These are phyloP conservation scores for Iphiclides podalirius DNA, from an alignment of 2,888 invertebrate genomes.

Conservation along the genomic window DNA sequence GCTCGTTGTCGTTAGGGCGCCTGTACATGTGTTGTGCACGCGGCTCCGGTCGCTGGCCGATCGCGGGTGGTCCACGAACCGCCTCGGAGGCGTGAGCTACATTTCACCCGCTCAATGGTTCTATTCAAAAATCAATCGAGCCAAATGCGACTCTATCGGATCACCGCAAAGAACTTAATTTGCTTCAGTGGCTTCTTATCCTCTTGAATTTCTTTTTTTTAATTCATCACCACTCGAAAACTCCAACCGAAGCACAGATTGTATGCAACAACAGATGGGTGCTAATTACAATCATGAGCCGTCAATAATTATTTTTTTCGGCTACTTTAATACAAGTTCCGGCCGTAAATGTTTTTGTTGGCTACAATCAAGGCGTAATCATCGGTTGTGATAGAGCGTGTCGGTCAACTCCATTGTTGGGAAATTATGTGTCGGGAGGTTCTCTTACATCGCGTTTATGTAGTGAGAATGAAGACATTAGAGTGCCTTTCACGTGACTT, in stretches of 20 bases:
- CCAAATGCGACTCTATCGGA: constrained; percentile 38
- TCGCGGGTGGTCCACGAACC: constrained; percentile 69
- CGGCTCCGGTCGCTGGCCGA: constrained; percentile 56
- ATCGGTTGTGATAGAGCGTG: constrained; percentile 70
- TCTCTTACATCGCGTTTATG: constrained; percentile 46
- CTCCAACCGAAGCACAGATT: constrained; percentile 60
- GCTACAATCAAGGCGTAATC: constrained; percentile 75
- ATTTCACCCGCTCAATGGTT: constrained; percentile 56
- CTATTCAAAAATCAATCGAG: constrained; percentile 36
- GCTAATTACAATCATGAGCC: constrained; percentile 77
- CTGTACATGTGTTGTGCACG: constrained; percentile 37
- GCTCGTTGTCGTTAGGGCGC: constrained; percentile 7
- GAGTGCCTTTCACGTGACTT: background rate
- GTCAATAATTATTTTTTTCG: constrained; percentile 76
- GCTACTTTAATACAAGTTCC: constrained; percentile 71
- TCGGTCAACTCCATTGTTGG: constrained; percentile 54
- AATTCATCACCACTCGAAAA: constrained; percentile 45
- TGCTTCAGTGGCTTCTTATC: constrained; percentile 28
- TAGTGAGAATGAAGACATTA: constrained; percentile 66
- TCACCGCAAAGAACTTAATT: constrained; percentile 41
- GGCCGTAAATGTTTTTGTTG: constrained; percentile 75
- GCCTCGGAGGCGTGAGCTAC: constrained; percentile 67
- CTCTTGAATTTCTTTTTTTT: constrained; percentile 11
- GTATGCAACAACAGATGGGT: constrained; percentile 73
- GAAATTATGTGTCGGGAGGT: constrained; percentile 65